These are phyloP conservation scores for Nyctereutes procyonoides DNA, from an alignment of 2,113 vertebrate genomes.

Conservation along the genomic window DNA sequence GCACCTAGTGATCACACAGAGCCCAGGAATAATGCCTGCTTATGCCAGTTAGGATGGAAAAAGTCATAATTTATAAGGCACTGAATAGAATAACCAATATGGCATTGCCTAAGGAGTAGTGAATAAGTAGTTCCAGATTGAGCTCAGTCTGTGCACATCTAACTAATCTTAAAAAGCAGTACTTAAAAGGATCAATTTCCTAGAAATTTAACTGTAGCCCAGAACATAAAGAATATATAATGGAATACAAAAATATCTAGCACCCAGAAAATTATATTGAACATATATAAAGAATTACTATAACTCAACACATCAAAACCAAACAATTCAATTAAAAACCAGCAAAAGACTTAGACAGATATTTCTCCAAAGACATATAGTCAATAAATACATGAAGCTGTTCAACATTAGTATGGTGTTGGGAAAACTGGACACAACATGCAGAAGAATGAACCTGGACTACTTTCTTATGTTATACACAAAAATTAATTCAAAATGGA, in stretches of 20 bases:
- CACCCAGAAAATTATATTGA: not conserved
- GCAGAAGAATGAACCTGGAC: too few relatives aligned
- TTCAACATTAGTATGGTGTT: not conserved
- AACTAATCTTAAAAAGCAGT: constrained; percentile 32
- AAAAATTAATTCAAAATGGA: too few relatives aligned
- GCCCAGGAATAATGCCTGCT: not conserved
- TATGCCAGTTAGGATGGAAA: not conserved
- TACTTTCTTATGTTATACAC: too few relatives aligned
- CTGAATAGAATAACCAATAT: not conserved
- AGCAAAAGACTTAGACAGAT: not conserved
- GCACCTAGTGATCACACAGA: not conserved
- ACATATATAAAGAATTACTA: constrained; percentile 10
- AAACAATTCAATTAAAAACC: not conserved
- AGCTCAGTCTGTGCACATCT: not conserved
- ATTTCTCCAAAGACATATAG: not conserved
- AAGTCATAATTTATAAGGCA: constrained; percentile 25
- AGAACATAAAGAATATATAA: constrained; percentile 38
- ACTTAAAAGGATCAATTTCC: not conserved
- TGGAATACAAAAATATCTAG: constrained; percentile 28
- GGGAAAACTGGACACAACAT: too few relatives aligned
- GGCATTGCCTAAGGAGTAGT: not conserved
- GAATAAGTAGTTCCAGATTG: constrained; percentile 24
- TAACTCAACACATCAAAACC: not conserved
- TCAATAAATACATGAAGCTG: not conserved
- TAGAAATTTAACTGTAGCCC: not conserved